These are phyloP conservation scores for Vireo griseus DNA, from an alignment of 2,797 vertebrate genomes.

Conservation along the genomic window DNA sequence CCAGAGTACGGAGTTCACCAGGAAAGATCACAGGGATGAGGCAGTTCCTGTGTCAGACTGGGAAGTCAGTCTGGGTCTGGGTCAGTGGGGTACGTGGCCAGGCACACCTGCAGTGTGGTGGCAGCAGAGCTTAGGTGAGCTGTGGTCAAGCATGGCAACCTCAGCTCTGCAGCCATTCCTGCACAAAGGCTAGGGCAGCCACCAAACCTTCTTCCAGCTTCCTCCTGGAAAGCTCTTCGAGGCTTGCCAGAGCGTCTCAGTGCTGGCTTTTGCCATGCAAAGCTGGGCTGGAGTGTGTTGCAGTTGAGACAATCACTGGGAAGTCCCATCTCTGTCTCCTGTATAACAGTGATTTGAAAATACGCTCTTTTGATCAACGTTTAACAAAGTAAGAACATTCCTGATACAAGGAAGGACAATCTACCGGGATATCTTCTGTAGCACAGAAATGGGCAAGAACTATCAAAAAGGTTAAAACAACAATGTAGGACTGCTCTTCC, in stretches of 20 bases:
- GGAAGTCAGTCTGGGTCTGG: background rate
- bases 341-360: background rate
- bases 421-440: background rate
- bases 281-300: background rate
- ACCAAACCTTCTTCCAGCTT: background rate
- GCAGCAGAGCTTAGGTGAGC: background rate
- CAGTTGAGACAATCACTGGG: background rate
- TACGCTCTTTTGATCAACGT: background rate
- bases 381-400: background rate
- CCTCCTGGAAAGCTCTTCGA: background rate
- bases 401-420: background rate
- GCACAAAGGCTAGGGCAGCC: background rate
- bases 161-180: background rate
- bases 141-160: background rate
- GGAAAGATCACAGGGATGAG: rapidly evolving
- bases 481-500: background rate
- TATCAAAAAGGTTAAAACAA: background rate
- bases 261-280: background rate
- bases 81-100: rapidly evolving
- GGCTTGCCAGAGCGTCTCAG: background rate
- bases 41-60: background rate
- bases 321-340: background rate
- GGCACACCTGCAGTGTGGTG: background rate
- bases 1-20: background rate
- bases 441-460: background rate